Base-by-base conservation (phyloP, 2,797 vertebrate species). In the Lophotriccus pileatus region DNA sequence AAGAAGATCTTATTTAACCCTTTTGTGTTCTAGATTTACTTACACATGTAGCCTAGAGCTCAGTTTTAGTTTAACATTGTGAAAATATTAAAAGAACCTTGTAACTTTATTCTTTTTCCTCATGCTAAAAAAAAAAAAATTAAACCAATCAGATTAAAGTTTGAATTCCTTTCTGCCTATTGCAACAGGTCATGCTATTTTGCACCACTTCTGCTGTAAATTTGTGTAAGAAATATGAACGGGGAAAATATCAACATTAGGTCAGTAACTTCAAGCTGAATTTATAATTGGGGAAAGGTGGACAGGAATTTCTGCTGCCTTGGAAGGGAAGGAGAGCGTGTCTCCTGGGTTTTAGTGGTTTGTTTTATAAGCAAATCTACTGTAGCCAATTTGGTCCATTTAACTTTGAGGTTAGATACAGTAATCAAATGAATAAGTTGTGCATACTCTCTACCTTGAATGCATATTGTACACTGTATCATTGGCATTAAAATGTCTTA, bases 11-110 rank as follows among this genome's bases (percentile, higher is more conserved):
- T 99, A 99, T 99, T 99, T 99, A 99, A 99, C 98, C 98, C 98
- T 98, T 98, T 99, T 99, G 98, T 98, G 98, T 99, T 99, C 98
- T 98, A 98, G 98, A 99, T 98, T 99, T 99, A 99, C 98, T 99
- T 98, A 99, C 98, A 98, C 98, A 98, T 97, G 97, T 99, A 99
- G 98, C 98, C 98, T 99, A 99, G 98, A 98, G 98, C 98, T 98
- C 98, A 98, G 98, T 99, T 99, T 99, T 99, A 99, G 98, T 99
- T 99, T 98, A 98, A 98, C 98, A 98, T 98, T 99, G 98, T 99
- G 98, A 98, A 98, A 97, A 97, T 98, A 98, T 98, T 97, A 98
- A 98, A 98, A 98, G 94, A 98, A 98, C 98, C 98, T 97, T 98
- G 98, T 98, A 98, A 98, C 97, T 98, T 98, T 98, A 98, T 98